Evolutionary conservation across 2,113 vertebrate genomes (phyloP).

Genomic region (Uria lomvia): DNA sequence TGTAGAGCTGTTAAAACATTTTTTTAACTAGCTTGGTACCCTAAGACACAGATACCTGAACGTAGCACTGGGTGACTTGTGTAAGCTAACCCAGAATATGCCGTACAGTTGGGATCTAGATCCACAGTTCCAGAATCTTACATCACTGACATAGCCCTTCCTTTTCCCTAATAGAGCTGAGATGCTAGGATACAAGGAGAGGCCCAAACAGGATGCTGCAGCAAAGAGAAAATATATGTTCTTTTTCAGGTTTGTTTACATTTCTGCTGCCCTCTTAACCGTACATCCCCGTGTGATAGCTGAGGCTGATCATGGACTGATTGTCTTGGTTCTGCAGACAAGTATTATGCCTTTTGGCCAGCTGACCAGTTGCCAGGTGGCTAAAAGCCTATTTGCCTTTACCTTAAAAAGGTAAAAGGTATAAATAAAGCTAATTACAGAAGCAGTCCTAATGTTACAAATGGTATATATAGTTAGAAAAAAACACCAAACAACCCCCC

Average conservation of each 20-base stretch:
- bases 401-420: background rate
- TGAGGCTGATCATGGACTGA: background rate
- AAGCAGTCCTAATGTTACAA: background rate
- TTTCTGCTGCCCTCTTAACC: background rate
- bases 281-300: background rate
- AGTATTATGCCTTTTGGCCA: background rate
- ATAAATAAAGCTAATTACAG: background rate
- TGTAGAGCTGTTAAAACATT: background rate
- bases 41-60: background rate
- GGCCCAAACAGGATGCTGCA: background rate
- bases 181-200: background rate
- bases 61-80: background rate
- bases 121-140: background rate
- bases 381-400: background rate
- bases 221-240: background rate
- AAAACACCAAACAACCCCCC: background rate
- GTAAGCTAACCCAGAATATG: background rate
- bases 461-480: background rate
- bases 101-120: background rate
- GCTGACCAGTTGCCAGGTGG: background rate
- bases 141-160: background rate
- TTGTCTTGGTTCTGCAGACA: background rate
- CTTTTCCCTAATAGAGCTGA: background rate
- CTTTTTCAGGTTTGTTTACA: background rate
- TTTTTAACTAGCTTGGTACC: background rate